Evolutionary conservation across 2,797 vertebrate genomes (phyloP).

Genomic region (Fringilla coelebs): DNA sequence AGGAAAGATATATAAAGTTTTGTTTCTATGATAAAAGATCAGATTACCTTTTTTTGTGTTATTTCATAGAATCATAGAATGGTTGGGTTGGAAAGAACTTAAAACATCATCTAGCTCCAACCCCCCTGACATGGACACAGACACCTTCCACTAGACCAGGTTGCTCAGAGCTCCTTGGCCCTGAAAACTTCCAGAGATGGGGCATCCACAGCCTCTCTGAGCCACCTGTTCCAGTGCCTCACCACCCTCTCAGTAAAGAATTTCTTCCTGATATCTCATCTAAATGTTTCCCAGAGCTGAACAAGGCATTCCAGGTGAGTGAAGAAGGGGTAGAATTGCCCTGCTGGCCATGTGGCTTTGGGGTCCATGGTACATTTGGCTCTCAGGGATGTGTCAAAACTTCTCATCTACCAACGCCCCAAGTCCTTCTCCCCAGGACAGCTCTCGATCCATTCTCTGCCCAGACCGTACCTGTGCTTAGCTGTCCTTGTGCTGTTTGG

Average conservation of each 20-base stretch:
- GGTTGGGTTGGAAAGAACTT: neutral
- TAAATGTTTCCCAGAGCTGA: neutral
- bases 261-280: neutral
- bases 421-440: neutral
- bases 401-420: neutral
- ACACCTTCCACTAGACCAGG: neutral
- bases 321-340: neutral
- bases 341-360: neutral
- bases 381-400: neutral
- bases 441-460: rapidly evolving
- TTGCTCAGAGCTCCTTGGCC: neutral
- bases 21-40: neutral
- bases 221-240: rapidly evolving
- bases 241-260: neutral
- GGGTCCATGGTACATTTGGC: too few species aligned
- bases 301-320: neutral
- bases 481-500: neutral
- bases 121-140: neutral
- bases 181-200: neutral
- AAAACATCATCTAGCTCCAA: neutral
- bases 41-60: neutral
- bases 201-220: neutral
- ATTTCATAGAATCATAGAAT: neutral
- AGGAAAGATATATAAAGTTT: neutral
- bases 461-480: neutral